Evolutionary conservation across 2,113 vertebrate species (phyloP).

Genomic region (Capreolus pygargus): DNA sequence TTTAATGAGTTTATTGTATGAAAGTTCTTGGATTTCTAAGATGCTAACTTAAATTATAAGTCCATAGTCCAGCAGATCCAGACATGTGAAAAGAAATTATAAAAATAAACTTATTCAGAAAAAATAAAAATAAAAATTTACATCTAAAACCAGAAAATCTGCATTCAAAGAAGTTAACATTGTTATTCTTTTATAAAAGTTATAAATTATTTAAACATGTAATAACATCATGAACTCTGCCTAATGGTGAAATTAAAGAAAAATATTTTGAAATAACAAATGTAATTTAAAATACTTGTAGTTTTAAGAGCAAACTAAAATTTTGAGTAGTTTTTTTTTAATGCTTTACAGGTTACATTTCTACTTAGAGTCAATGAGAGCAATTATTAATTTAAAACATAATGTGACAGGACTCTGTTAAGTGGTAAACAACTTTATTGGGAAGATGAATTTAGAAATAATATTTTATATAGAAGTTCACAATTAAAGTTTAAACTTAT

Average conservation of each 20-base stretch:
- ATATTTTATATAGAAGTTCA: slow-evolving; percentile 9
- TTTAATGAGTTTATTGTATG: slow-evolving; percentile 59
- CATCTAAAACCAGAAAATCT: slow-evolving; percentile 24
- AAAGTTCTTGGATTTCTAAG: slow-evolving; percentile 55
- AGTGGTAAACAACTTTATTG: slow-evolving; percentile 13
- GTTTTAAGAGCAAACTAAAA: slow-evolving; percentile 38
- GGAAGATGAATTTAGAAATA: slow-evolving; percentile 8
- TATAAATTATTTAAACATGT: slow-evolving; percentile 2
- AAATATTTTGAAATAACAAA: slow-evolving; percentile 2
- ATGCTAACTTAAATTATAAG: slow-evolving; percentile 31
- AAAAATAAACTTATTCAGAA: slow-evolving; percentile 25
- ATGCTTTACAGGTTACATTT: not conserved
- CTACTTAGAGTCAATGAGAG: not conserved
- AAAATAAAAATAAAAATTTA: slow-evolving; percentile 5
- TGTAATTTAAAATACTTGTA: not conserved
- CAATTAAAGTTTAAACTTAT: not conserved
- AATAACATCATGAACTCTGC: not conserved
- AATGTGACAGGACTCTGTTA: not conserved
- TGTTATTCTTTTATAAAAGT: slow-evolving; percentile 28
- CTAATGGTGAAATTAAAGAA: slow-evolving; percentile 2
- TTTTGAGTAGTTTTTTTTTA: not conserved
- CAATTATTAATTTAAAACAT: slow-evolving; percentile 24
- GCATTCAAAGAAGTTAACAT: not conserved
- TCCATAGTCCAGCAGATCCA: not conserved
- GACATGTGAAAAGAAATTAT: not conserved